phyloP scores from a whole-genome alignment of 2,888 invertebrate species.

The Cosmia trapezina region DNA sequence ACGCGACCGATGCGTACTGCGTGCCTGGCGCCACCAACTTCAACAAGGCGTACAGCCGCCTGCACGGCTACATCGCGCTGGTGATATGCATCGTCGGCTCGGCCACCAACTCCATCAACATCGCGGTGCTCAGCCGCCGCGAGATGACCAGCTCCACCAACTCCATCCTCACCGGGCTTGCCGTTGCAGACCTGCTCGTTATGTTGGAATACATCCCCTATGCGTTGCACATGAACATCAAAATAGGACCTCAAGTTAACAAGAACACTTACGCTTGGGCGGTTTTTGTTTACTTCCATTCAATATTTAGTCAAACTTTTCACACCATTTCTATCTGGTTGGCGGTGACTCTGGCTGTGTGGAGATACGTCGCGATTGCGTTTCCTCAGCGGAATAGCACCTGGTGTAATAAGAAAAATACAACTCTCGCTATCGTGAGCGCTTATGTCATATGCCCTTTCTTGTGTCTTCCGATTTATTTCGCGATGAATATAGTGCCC shows the following conservation, averaged over 20 bases:
- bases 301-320: constrained; percentile 96
- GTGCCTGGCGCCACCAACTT: constrained; percentile 91
- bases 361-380: constrained; percentile 97
- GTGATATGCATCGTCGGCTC: constrained; percentile 97
- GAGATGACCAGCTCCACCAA: constrained; percentile 98
- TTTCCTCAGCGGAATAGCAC: constrained; percentile 94
- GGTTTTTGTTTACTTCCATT: constrained; percentile 96
- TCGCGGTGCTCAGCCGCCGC: constrained; percentile 96
- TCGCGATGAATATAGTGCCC: constrained; percentile 93
- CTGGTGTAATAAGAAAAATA: constrained; percentile 95
- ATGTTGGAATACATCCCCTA: constrained; percentile 98
- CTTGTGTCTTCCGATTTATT: constrained; percentile 95
- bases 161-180: constrained; percentile 96
- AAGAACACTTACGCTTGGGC: constrained; percentile 93
- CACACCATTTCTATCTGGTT: constrained; percentile 98
- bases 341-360: constrained; percentile 97
- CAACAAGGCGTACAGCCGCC: constrained; percentile 92
- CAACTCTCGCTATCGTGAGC: constrained; percentile 93
- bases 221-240: constrained; percentile 94
- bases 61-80: constrained; percentile 96
- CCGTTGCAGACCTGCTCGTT: constrained; percentile 97
- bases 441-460: constrained; percentile 96
- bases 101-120: constrained; percentile 97
- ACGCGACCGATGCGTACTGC: constrained; percentile 88
- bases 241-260: constrained; percentile 89